phyloP scores from a whole-genome alignment of 2,888 invertebrate species.

The Timandra comae region DNA sequence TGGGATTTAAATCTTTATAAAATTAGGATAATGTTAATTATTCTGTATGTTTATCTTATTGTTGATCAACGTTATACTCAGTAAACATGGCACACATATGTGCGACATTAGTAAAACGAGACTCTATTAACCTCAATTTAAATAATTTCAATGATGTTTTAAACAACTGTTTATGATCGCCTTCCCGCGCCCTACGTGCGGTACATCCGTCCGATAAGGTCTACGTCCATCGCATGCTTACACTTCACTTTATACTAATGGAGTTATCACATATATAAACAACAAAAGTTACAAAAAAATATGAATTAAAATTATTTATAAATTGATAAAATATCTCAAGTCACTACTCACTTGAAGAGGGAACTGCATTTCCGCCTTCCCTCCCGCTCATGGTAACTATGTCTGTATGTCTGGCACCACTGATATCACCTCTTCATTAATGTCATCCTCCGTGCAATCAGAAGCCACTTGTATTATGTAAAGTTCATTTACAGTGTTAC shows the following conservation, averaged over 20 bases:
- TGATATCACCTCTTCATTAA: slow-evolving; percentile 64
- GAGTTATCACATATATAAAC: too few species aligned
- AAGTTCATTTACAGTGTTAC: slow-evolving; percentile 42
- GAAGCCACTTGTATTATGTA: slow-evolving; percentile 49
- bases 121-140: slow-evolving; percentile 72
- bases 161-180: slow-evolving; percentile 62
- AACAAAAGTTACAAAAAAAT: slow-evolving; percentile 4
- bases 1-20: slow-evolving; percentile 45
- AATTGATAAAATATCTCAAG: slow-evolving; percentile 23
- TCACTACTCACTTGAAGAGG: slow-evolving; percentile 69
- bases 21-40: slow-evolving; percentile 18
- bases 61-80: slow-evolving; percentile 53
- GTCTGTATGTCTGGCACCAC: slow-evolving; percentile 59
- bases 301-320: slow-evolving; percentile 22
- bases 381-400: slow-evolving; percentile 71
- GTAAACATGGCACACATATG: slow-evolving; percentile 72
- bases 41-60: slow-evolving; percentile 38
- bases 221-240: slow-evolving; percentile 35
- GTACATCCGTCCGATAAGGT: slow-evolving; percentile 65
- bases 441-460: slow-evolving; percentile 57
- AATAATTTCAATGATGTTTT: slow-evolving; percentile 66
- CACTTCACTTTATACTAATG: slow-evolving; percentile 3
- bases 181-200: slow-evolving; percentile 51
- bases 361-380: slow-evolving; percentile 75
- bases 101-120: slow-evolving; percentile 66